Evolutionary conservation across 2,113 vertebrate genomes (phyloP).

Genomic region (Paramormyrops kingsleyae): DNA sequence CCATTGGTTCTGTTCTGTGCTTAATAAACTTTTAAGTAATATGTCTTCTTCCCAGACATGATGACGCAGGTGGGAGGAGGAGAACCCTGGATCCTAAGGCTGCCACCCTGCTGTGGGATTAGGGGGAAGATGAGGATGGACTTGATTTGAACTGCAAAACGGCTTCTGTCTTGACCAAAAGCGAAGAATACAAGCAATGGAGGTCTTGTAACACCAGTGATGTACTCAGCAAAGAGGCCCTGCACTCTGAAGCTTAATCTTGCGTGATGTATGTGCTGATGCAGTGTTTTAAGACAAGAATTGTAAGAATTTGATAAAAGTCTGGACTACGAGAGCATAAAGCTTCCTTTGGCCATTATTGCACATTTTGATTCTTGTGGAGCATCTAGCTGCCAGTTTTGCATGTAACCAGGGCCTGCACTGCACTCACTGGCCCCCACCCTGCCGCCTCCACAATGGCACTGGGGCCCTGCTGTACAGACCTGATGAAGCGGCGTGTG

Average conservation of each 20-base stretch:
- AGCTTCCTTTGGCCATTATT: neutral
- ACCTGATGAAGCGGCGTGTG: conserved; percentile 31
- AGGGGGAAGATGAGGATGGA: neutral
- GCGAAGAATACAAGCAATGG: neutral
- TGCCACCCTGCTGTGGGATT: neutral
- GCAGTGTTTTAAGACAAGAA: neutral
- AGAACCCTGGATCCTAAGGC: neutral
- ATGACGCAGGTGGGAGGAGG: neutral
- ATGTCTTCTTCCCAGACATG: neutral
- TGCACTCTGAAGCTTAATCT: neutral
- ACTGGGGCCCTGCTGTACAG: conserved; percentile 19
- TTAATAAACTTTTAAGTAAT: neutral
- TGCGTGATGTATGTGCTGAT: neutral
- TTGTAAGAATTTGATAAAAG: neutral
- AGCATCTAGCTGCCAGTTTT: neutral
- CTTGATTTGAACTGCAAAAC: neutral
- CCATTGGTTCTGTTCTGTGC: neutral
- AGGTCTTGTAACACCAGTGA: neutral
- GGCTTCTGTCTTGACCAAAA: neutral
- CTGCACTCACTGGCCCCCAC: neutral
- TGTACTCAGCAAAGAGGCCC: neutral
- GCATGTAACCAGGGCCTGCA: neutral
- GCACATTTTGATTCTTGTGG: neutral
- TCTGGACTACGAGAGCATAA: neutral
- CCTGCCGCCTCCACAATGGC: conserved; percentile 24